phyloP scores from a whole-genome alignment of 2,113 vertebrate species.

The Holacanthus passer region DNA sequence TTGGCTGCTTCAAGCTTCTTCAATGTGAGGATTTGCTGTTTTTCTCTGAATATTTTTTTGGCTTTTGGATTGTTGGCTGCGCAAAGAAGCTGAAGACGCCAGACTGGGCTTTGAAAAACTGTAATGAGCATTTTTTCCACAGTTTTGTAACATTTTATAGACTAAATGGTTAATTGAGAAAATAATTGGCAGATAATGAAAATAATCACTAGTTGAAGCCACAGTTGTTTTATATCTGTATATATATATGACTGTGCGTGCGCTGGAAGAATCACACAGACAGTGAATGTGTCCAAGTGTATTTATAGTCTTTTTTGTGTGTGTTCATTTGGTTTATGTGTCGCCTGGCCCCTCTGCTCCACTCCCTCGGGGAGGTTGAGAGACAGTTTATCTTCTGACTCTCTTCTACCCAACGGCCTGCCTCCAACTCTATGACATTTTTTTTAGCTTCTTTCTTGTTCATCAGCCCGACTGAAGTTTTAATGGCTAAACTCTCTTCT shows the following conservation, averaged over 20 bases:
- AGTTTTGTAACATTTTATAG: too few species aligned
- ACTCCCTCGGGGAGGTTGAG: conserved; percentile 65
- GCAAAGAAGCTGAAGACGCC: neutral
- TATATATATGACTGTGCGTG: neutral
- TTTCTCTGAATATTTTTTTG: neutral
- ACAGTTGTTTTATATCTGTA: neutral
- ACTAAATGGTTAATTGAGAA: neutral
- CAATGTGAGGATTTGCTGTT: neutral
- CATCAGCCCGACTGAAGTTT: neutral
- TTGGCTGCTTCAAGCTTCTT: neutral
- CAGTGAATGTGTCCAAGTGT: neutral
- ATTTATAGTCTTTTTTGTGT: conserved; percentile 41
- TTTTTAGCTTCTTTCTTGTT: conserved; percentile 16
- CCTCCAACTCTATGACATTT: conserved; percentile 32
- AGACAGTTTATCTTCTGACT: conserved; percentile 65
- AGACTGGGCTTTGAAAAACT: too few species aligned
- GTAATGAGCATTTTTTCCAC: neutral
- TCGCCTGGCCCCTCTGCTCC: conserved; percentile 30
- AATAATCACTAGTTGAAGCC: neutral
- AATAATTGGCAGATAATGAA: neutral
- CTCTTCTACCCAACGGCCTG: conserved; percentile 33
- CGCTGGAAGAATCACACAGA: neutral
- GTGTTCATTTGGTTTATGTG: conserved; percentile 43
- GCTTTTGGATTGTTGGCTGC: neutral
- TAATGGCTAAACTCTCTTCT: neutral